Conservation (phyloP, 2,888 invertebrate species). For the Orthosia gothica region DNA sequence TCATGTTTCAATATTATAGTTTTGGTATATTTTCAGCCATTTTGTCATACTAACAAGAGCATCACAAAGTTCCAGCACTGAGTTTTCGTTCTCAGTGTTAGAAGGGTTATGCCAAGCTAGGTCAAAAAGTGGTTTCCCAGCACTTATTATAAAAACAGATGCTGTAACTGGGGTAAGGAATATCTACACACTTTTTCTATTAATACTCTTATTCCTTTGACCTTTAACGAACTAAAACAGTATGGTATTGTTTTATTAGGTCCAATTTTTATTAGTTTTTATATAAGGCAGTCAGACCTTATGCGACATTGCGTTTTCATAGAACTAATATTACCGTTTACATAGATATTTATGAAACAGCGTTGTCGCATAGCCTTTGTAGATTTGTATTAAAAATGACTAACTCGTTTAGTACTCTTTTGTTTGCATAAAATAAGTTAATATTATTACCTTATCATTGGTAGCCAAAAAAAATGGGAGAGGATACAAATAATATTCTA, state of each 20-base stretch:
- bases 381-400: too few species aligned
- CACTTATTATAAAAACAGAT: conserved; percentile 64
- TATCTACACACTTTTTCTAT: neutral
- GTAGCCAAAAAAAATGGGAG: conserved; percentile 30
- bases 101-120: conserved; percentile 72
- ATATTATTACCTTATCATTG: conserved; percentile 7
- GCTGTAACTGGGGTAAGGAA: conserved; percentile 61
- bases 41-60: conserved; percentile 71
- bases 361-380: too few species aligned
- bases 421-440: neutral
- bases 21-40: conserved; percentile 65
- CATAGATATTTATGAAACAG: too few species aligned
- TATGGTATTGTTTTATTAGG: neutral
- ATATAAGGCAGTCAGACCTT: too few species aligned
- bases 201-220: neutral
- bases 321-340: too few species aligned
- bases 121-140: conserved; percentile 69
- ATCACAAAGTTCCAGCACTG: conserved; percentile 61
- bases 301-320: too few species aligned
- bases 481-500: conserved; percentile 11
- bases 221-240: neutral
- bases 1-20: neutral
- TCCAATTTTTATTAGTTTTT: too few species aligned
- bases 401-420: neutral
- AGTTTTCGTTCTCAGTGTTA: conserved; percentile 65